phyloP scores from a whole-genome alignment of 2,888 invertebrate species.

The Eupithecia dodoneata region DNA sequence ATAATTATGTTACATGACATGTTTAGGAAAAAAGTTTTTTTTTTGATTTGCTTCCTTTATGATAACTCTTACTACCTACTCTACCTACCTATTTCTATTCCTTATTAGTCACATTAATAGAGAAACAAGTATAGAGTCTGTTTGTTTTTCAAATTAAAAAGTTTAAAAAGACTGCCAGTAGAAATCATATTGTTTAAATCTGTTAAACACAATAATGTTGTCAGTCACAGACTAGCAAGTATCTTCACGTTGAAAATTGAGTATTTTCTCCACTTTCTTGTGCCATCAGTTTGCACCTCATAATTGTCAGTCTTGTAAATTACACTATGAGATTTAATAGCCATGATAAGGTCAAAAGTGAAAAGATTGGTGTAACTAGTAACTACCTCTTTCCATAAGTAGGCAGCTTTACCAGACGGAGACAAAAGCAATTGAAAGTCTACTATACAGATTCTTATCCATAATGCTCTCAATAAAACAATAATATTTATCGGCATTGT shows the following conservation, averaged over 20 bases:
- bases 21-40: no score
- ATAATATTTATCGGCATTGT: slow-evolving; percentile 1
- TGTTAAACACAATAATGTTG: slow-evolving; percentile 11
- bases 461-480: slow-evolving; percentile 21
- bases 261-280: slow-evolving; percentile 33
- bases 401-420: slow-evolving; percentile 11
- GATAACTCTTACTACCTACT: no score
- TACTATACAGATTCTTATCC: slow-evolving; percentile 30
- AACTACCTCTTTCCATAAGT: slow-evolving; percentile 17
- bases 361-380: slow-evolving; percentile 33
- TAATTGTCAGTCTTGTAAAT: slow-evolving; percentile 40
- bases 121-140: background rate
- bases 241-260: slow-evolving; percentile 26
- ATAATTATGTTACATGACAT: no score
- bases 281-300: slow-evolving; percentile 36
- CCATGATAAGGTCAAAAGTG: slow-evolving; percentile 44
- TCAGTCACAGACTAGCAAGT: slow-evolving; percentile 14
- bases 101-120: background rate
- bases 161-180: background rate
- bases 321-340: slow-evolving; percentile 41
- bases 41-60: no score
- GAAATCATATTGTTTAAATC: background rate
- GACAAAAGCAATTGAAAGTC: slow-evolving; percentile 43
- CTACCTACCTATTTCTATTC: no score
- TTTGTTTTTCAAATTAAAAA: background rate